Evolutionary conservation across 35 echinoderm and acorn worm genomes (phyloP).

Genomic region (Lytechinus variegatus): DNA sequence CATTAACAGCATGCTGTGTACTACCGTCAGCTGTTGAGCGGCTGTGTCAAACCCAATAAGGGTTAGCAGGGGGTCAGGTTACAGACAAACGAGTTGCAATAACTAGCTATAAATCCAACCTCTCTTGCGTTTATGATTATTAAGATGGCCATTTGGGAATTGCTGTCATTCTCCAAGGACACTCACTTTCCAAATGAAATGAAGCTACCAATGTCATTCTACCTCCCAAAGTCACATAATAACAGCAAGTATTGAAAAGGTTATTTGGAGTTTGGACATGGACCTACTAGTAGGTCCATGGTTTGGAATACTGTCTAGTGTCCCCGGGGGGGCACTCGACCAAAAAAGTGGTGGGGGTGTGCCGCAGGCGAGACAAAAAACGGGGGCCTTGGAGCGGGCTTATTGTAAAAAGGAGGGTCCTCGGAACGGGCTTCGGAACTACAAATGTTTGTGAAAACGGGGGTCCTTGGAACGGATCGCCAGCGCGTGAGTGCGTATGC

Average conservation of each 20-base stretch:
- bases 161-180: background rate
- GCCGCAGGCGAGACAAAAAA: no score
- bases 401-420: no score
- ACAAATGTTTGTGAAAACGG: no score
- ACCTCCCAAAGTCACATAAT: background rate
- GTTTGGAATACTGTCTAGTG: background rate
- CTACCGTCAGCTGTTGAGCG: background rate
- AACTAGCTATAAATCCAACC: conserved; percentile 6
- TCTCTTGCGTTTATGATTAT: background rate
- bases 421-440: no score
- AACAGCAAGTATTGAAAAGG: background rate
- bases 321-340: no score
- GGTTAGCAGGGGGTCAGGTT: background rate
- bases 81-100: background rate
- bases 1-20: background rate
- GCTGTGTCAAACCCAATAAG: background rate
- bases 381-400: no score
- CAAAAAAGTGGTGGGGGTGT: no score
- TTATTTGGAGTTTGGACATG: background rate
- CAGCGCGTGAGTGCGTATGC: no score
- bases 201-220: background rate
- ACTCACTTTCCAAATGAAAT: background rate
- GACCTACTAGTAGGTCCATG: no score
- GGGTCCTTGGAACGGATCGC: no score
- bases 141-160: background rate